Percentiles rank a stretch among this genome's conserved stretches.
Evolutionary conservation across 2,797 vertebrate genomes (phyloP).

Genomic region (Enteromius treurensis): DNA sequence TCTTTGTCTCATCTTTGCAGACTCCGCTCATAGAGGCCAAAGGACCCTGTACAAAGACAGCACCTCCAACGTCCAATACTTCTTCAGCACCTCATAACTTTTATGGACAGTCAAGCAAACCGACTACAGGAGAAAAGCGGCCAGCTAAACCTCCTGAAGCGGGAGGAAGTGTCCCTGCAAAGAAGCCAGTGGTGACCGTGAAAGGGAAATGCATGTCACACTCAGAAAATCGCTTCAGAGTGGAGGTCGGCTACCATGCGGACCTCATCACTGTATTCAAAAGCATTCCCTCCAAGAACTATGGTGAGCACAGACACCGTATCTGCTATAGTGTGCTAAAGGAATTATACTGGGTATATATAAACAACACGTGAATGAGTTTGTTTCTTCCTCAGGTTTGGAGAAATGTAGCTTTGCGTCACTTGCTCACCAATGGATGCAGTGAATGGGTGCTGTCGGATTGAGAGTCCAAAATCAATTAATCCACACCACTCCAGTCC

Average conservation of each 20-base stretch:
- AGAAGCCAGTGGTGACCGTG: conserved; percentile 69
- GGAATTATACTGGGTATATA: too few relatives aligned
- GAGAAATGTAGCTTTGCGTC: too few relatives aligned
- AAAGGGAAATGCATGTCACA: conserved; percentile 83
- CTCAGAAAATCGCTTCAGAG: conserved; percentile 83
- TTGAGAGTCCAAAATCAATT: too few relatives aligned
- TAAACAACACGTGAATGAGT: too few relatives aligned
- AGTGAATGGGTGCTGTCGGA: too few relatives aligned
- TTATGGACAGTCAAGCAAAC: conserved; percentile 67
- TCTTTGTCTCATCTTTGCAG: conserved; percentile 51
- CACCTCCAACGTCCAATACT: conserved; percentile 48
- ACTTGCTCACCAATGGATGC: too few relatives aligned
- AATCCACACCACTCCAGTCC: background rate
- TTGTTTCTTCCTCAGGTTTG: too few relatives aligned
- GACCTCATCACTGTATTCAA: conserved; percentile 89
- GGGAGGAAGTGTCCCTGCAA: conserved; percentile 58
- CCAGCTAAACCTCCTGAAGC: conserved; percentile 45
- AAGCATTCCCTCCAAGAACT: conserved; percentile 86
- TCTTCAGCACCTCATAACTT: conserved; percentile 59
- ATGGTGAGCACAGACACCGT: conserved; percentile 77
- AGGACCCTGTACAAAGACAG: conserved; percentile 34
- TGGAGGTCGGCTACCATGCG: conserved; percentile 87
- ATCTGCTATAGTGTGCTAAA: background rate
- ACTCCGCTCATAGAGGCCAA: conserved; percentile 60
- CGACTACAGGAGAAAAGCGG: conserved; percentile 47